A percentile compares a stretch with the other conserved stretches of the same genome.
Conservation (phyloP, 2,888 invertebrate species). For the Volucella zonaria region DNA sequence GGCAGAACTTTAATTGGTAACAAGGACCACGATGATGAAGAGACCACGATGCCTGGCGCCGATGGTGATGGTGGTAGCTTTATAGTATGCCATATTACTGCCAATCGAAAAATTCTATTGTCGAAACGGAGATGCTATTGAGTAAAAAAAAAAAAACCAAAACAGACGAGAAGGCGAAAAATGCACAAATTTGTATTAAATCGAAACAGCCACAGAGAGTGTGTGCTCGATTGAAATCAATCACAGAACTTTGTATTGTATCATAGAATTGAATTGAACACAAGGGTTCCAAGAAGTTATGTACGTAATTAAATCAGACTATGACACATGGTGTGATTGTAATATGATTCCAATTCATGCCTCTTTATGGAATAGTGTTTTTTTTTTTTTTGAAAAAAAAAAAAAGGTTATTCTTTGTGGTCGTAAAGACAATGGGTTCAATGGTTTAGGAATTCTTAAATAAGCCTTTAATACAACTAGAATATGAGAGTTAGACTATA, state of each 20-base stretch:
- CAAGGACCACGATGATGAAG: constrained; percentile 45
- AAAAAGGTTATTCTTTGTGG: background rate
- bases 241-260: constrained; percentile 59
- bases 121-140: constrained; percentile 37
- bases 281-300: constrained; percentile 24
- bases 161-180: constrained; percentile 45
- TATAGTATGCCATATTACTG: constrained; percentile 69
- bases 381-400: too few relatives aligned
- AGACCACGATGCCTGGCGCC: background rate
- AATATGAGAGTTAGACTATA: too few relatives aligned
- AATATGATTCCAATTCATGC: constrained; percentile 41
- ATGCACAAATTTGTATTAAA: constrained; percentile 66
- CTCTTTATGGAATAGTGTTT: background rate
- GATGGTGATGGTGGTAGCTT: constrained; percentile 25
- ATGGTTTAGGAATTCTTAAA: too few relatives aligned
- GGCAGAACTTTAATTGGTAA: constrained; percentile 71
- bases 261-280: constrained; percentile 37
- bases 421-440: constrained; percentile 4
- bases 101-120: constrained; percentile 69
- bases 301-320: constrained; percentile 64
- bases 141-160: constrained; percentile 7
- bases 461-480: too few relatives aligned
- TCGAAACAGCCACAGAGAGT: constrained; percentile 60
- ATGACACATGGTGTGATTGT: constrained; percentile 61
- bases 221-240: constrained; percentile 67